Conservation (phyloP, 1,140 invertebrate genomes). For the Doryteuthis pealeii region DNA sequence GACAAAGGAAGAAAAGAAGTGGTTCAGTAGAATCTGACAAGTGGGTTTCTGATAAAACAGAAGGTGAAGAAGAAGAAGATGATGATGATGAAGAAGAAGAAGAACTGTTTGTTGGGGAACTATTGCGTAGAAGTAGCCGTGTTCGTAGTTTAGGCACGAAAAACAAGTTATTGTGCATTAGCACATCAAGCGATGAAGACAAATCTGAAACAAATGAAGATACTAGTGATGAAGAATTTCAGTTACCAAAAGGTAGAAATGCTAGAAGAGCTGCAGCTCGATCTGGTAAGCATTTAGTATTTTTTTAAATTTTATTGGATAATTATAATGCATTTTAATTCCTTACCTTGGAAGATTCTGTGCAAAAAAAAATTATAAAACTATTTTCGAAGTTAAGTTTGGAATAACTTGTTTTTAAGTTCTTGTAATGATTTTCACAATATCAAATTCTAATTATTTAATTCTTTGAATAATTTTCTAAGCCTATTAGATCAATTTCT, state of each 20-base stretch:
- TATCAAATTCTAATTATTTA: too few relatives aligned
- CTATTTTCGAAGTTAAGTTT: too few relatives aligned
- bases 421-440: too few relatives aligned
- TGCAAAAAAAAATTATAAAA: too few relatives aligned
- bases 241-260: slow-evolving; percentile 42
- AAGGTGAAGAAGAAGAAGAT: not conserved
- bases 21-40: not conserved
- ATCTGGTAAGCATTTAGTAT: slow-evolving; percentile 32
- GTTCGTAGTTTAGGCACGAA: not conserved
- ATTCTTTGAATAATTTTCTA: too few relatives aligned
- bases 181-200: not conserved
- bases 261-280: slow-evolving; percentile 38
- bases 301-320: not conserved
- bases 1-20: not conserved
- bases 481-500: too few relatives aligned
- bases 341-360: not conserved
- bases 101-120: not conserved
- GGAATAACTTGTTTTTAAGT: too few relatives aligned
- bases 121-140: not conserved
- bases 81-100: slow-evolving; percentile 1
- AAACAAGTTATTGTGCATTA: not conserved
- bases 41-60: slow-evolving; percentile 2
- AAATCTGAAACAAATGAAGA: not conserved
- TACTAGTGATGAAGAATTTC: slow-evolving; percentile 38
- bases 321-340: not conserved